phyloP scores from a whole-genome alignment of 2,797 vertebrate genomes.

The Diceros bicornis region DNA sequence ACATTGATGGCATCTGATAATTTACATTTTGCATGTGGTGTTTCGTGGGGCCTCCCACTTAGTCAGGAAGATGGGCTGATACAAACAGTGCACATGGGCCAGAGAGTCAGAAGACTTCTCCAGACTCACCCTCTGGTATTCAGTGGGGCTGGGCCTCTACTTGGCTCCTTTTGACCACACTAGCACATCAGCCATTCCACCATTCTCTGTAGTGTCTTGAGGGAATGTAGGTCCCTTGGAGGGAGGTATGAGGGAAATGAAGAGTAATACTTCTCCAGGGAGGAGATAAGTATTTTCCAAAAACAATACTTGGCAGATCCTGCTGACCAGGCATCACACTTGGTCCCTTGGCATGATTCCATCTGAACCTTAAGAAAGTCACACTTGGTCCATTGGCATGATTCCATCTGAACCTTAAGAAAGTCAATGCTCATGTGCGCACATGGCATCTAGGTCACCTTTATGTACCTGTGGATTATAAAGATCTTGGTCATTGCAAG shows the following conservation, averaged over 20 bases:
- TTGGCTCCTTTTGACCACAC: not conserved
- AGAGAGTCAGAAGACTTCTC: not conserved
- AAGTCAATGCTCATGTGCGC: rapidly evolving
- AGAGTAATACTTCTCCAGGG: not conserved
- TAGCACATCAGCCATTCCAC: not conserved
- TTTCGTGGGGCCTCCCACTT: not conserved
- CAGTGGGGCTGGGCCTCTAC: too few species aligned
- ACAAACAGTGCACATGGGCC: rapidly evolving
- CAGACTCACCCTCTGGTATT: not conserved
- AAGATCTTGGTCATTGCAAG: not conserved
- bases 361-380: rapidly evolving
- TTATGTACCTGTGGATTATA: not conserved
- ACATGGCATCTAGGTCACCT: rapidly evolving
- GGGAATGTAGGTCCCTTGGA: too few species aligned
- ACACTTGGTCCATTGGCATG: rapidly evolving
- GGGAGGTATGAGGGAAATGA: not conserved
- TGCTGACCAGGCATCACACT: rapidly evolving
- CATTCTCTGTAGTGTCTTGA: rapidly evolving
- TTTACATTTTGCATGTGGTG: not conserved
- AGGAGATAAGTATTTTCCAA: not conserved
- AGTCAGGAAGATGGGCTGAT: not conserved
- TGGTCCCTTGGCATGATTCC: rapidly evolving
- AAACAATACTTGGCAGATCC: rapidly evolving
- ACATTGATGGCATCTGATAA: not conserved
- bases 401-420: rapidly evolving